phyloP scores from a whole-genome alignment of 2,797 vertebrate species.

The Stomatorhinus walkeri region DNA sequence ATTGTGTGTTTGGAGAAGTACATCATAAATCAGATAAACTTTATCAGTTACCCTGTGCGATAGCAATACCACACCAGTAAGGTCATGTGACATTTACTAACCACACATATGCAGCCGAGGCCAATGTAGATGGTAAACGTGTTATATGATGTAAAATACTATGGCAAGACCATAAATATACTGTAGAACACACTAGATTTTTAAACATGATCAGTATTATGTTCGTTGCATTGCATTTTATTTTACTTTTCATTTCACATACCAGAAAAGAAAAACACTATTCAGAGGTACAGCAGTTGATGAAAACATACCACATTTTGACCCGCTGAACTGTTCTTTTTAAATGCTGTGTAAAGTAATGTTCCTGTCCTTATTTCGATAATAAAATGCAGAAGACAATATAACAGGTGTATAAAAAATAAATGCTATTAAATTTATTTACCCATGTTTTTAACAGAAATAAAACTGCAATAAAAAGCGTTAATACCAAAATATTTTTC shows the following conservation, averaged over 20 bases:
- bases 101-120: background rate
- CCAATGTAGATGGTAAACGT: background rate
- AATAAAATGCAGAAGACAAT: conserved; percentile 1
- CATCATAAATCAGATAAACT: background rate
- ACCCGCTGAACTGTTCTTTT: background rate
- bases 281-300: background rate
- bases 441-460: background rate
- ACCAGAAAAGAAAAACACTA: background rate
- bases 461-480: background rate
- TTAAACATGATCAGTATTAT: background rate
- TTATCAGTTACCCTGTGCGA: background rate
- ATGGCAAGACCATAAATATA: background rate
- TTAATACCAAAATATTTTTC: background rate
- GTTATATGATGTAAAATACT: background rate
- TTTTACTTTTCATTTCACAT: background rate
- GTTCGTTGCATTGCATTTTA: background rate
- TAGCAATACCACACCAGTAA: background rate
- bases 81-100: background rate
- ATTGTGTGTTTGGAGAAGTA: background rate
- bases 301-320: background rate
- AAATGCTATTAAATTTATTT: background rate
- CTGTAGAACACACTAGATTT: background rate
- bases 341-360: background rate
- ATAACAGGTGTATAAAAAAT: background rate
- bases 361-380: background rate